These are phyloP conservation scores for Chloropsis cyanopogon DNA, from an alignment of 2,113 vertebrate species.

Conservation along the genomic window DNA sequence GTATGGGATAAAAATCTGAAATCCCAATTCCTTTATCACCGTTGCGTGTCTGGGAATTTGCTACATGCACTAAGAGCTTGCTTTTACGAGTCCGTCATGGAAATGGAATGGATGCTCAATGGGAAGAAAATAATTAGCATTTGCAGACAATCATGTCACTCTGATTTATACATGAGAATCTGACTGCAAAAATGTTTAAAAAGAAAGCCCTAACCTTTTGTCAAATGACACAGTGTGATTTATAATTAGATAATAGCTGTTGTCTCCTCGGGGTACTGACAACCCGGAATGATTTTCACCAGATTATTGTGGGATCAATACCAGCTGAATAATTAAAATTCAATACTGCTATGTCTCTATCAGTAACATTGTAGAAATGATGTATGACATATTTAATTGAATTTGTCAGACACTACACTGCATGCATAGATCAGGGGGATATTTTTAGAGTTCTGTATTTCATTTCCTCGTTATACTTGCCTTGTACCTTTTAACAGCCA, in stretches of 20 bases:
- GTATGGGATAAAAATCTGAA: background rate
- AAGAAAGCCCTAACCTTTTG: conserved; percentile 64
- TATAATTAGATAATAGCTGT: conserved; percentile 78
- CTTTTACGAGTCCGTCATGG: background rate
- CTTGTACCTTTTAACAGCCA: conserved; percentile 63
- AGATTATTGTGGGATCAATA: conserved; percentile 79
- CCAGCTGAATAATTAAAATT: conserved; percentile 84
- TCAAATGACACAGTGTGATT: conserved; percentile 72
- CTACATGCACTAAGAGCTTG: background rate
- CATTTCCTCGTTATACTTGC: conserved; percentile 57
- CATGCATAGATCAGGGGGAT: conserved; percentile 68
- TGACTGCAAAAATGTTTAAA: conserved; percentile 34
- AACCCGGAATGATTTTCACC: conserved; percentile 73
- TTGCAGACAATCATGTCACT: conserved; percentile 34
- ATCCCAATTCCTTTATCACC: background rate
- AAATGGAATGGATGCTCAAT: conserved; percentile 15
- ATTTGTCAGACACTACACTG: conserved; percentile 74
- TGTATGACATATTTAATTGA: conserved; percentile 79
- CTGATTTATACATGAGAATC: conserved; percentile 43
- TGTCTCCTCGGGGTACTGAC: conserved; percentile 70
- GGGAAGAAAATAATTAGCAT: conserved; percentile 51
- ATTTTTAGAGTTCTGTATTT: conserved; percentile 78
- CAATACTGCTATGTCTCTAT: conserved; percentile 74
- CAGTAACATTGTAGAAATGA: conserved; percentile 78
- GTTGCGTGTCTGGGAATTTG: background rate